Conservation (phyloP, 2,113 vertebrate genomes). For the Theristicus caerulescens region DNA sequence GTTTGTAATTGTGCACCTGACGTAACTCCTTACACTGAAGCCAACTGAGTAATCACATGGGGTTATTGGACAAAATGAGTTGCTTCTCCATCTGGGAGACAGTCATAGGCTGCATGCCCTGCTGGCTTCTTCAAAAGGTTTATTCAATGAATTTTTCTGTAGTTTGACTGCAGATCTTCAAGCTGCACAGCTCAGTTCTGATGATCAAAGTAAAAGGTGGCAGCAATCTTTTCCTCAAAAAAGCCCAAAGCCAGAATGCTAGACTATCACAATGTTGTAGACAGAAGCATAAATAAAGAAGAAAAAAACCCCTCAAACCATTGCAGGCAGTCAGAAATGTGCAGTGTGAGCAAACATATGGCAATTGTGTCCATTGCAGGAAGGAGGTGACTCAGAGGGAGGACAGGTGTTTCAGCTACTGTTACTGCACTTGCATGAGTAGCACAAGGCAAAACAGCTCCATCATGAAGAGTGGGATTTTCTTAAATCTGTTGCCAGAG, state of each 20-base stretch:
- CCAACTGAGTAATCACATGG: conserved; percentile 22
- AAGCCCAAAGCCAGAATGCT: not conserved
- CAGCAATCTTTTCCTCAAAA: not conserved
- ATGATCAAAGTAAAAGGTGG: not conserved
- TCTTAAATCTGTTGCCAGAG: not conserved
- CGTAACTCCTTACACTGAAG: conserved; percentile 4
- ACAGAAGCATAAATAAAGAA: not conserved
- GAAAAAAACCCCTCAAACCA: not conserved
- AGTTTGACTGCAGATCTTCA: not conserved
- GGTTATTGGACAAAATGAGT: conserved; percentile 35
- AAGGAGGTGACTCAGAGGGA: not conserved
- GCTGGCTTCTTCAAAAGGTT: not conserved
- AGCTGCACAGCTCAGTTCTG: not conserved
- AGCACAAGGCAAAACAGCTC: conserved; percentile 20
- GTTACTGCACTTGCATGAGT: not conserved
- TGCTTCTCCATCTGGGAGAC: conserved; percentile 23
- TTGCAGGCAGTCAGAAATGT: not conserved
- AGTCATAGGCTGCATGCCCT: not conserved
- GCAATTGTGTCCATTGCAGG: not conserved
- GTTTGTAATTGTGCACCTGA: conserved; percentile 26
- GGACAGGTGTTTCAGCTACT: not conserved
- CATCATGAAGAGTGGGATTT: not conserved
- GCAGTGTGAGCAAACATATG: not conserved
- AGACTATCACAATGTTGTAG: not conserved
- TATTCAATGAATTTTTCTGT: not conserved